Conservation (phyloP, 2,113 vertebrate genomes). For the Platycercus adscitus region DNA sequence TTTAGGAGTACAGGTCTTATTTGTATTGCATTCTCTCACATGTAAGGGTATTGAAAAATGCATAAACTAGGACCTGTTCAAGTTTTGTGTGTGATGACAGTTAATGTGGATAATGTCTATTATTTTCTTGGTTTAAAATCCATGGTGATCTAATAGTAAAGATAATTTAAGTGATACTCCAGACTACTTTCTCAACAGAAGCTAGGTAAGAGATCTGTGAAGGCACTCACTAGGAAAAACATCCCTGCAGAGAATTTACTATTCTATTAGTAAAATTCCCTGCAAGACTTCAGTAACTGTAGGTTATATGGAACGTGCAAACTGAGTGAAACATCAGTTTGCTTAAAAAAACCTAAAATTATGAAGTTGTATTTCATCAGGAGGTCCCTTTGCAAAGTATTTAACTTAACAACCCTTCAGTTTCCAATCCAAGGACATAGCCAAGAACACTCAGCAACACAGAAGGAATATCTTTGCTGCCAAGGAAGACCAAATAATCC, state of each 20-base stretch:
- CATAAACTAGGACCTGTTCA: neutral
- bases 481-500: neutral
- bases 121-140: neutral
- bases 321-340: neutral
- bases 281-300: neutral
- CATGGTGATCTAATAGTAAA: neutral
- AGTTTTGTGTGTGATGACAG: neutral
- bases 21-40: neutral
- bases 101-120: fast-evolving
- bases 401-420: neutral
- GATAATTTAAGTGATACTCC: neutral
- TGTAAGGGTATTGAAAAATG: neutral
- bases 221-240: neutral
- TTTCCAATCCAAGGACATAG: neutral
- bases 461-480: neutral
- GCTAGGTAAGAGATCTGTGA: neutral
- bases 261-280: neutral
- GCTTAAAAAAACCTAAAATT: neutral
- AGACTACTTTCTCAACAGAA: neutral
- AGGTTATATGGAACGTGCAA: neutral
- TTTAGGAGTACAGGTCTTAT: too few species aligned
- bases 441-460: neutral
- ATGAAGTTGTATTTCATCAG: neutral
- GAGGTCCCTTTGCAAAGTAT: neutral
- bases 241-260: neutral